Percentiles rank a stretch among this genome's conserved stretches.
Conservation (phyloP, 2,888 invertebrate genomes). For the Helicoverpa assulta region DNA sequence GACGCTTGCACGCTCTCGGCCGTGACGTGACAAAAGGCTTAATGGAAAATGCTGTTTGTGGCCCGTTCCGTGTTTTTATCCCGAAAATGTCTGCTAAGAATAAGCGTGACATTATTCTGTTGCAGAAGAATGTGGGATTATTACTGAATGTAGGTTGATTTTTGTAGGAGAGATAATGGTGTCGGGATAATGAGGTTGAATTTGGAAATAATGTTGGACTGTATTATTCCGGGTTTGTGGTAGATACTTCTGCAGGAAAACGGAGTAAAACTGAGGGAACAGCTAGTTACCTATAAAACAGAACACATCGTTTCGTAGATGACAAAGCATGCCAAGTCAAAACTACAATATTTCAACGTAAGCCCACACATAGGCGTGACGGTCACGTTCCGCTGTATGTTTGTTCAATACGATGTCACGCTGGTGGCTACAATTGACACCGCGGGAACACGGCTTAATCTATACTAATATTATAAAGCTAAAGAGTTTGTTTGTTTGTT, state of each 20-base stretch:
- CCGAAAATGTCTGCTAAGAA: conserved; percentile 3
- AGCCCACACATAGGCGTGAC: conserved; percentile 14
- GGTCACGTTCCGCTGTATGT: conserved; percentile 41
- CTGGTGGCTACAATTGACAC: conserved; percentile 28
- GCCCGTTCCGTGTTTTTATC: conserved; percentile 26
- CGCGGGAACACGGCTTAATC: conserved; percentile 8
- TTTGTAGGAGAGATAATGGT: not conserved
- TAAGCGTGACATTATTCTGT: conserved; percentile 8
- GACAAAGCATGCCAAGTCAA: not conserved
- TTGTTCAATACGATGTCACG: conserved; percentile 36
- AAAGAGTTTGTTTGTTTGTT: too few relatives aligned
- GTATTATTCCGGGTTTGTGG: too few relatives aligned
- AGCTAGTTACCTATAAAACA: not conserved
- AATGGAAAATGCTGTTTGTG: conserved; percentile 50
- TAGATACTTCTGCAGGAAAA: too few relatives aligned
- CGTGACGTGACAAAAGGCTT: conserved; percentile 53
- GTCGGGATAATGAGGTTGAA: not conserved
- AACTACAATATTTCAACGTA: conserved; percentile 28
- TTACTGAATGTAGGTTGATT: not conserved
- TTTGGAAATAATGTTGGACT: too few relatives aligned
- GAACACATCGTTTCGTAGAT: not conserved
- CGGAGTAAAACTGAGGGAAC: too few relatives aligned
- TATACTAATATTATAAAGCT: too few relatives aligned
- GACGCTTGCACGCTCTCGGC: conserved; percentile 27
- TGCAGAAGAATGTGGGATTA: not conserved